Evolutionary conservation across 2,888 invertebrate genomes (phyloP).

Genomic region (Hydroisotoma schaefferi): DNA sequence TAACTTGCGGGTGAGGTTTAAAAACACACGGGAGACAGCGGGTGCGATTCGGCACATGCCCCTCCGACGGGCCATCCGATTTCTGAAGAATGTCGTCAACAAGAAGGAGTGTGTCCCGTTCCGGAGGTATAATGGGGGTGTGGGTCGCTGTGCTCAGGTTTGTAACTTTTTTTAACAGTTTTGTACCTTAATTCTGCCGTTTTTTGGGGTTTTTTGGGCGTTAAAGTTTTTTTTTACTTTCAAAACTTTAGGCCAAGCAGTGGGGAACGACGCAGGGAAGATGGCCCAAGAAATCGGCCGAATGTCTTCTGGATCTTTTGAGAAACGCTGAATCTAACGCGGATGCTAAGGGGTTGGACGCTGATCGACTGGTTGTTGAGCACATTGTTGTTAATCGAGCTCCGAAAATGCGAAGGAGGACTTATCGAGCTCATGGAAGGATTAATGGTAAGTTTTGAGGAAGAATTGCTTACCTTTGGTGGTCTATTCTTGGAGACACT

Average conservation of each 20-base stretch:
- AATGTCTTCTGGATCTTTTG: conserved; percentile 89
- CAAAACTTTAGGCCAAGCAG: conserved; percentile 78
- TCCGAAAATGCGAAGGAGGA: conserved; percentile 92
- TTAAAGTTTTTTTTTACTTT: too few relatives aligned
- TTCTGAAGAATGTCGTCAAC: conserved; percentile 89
- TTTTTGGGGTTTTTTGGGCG: not conserved
- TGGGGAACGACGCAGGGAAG: conserved; percentile 94
- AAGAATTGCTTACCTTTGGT: too few relatives aligned
- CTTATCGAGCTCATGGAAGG: conserved; percentile 98
- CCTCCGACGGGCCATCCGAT: conserved; percentile 87
- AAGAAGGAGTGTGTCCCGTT: conserved; percentile 98
- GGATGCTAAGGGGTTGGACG: conserved; percentile 93
- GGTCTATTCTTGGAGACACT: too few relatives aligned
- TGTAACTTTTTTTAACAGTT: conserved; percentile 12
- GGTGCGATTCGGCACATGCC: conserved; percentile 94
- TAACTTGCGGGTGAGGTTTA: conserved; percentile 97
- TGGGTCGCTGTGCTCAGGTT: conserved; percentile 90
- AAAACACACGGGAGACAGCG: conserved; percentile 98
- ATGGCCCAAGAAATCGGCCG: conserved; percentile 99
- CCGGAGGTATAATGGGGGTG: conserved; percentile 92
- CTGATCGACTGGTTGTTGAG: conserved; percentile 93
- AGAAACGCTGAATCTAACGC: conserved; percentile 99
- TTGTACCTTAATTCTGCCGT: too few relatives aligned
- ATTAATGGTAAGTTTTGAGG: conserved; percentile 94
- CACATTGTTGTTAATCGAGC: conserved; percentile 98